Conservation (phyloP, 2,113 vertebrate species). For the Spermophilus dauricus region DNA sequence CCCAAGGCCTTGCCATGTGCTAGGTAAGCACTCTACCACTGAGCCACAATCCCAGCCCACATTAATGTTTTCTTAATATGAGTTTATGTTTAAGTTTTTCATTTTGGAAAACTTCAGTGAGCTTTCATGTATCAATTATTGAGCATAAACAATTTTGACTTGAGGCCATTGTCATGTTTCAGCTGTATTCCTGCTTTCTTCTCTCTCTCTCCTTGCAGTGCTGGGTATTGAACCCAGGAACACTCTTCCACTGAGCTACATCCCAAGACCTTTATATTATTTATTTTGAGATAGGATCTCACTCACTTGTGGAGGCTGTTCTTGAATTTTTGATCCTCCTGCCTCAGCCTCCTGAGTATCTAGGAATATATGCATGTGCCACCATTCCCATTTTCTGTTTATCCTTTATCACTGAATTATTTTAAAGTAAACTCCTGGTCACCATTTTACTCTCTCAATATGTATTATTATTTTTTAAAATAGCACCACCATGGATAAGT, state of each 20-base stretch:
- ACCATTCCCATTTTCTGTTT: not conserved
- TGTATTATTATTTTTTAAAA: too few species aligned
- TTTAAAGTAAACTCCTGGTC: not conserved
- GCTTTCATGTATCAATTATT: not conserved
- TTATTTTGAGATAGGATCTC: too few species aligned
- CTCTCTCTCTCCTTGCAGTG: too few species aligned
- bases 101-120: not conserved
- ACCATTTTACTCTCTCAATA: not conserved
- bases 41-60: not conserved
- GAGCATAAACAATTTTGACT: not conserved
- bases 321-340: too few species aligned
- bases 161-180: not conserved
- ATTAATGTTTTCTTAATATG: not conserved
- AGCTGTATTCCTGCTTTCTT: not conserved
- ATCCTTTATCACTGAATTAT: not conserved
- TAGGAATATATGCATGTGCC: not conserved
- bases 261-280: too few species aligned
- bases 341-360: too few species aligned
- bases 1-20: too few species aligned
- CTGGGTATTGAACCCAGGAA: too few species aligned
- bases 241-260: too few species aligned
- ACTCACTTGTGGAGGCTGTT: too few species aligned
- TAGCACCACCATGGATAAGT: not conserved
- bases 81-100: not conserved
- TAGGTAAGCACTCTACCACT: too few species aligned